Evolutionary conservation across 2,888 invertebrate genomes (phyloP).

Genomic region (Apocheima hispidaria): DNA sequence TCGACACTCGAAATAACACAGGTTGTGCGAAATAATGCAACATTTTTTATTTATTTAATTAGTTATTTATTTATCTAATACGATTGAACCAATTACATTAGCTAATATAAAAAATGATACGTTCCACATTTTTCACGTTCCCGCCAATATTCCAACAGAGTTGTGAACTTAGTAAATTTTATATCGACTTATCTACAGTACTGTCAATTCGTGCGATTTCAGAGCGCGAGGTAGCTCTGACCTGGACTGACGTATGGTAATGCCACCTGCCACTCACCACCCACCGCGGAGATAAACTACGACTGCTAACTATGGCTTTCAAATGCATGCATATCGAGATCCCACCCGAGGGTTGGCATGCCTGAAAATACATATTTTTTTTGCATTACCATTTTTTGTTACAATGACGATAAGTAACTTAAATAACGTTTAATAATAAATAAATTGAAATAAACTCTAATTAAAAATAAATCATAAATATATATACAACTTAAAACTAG

Average conservation of each 20-base stretch:
- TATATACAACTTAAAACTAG: no score
- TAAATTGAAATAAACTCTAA: no score
- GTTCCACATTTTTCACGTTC: no score
- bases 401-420: no score
- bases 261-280: slow-evolving; percentile 42
- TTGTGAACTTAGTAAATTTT: not conserved
- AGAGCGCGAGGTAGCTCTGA: not conserved
- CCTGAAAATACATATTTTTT: slow-evolving; percentile 5
- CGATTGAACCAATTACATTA: no score
- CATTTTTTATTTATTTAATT: no score
- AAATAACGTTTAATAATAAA: no score
- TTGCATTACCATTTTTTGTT: no score
- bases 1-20: no score
- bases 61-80: not conserved
- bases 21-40: no score
- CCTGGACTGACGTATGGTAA: slow-evolving; percentile 40
- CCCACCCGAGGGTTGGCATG: slow-evolving; percentile 12
- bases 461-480: no score
- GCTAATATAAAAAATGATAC: not conserved
- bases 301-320: slow-evolving; percentile 34
- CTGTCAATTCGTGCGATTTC: slow-evolving; percentile 5
- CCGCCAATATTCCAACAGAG: not conserved
- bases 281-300: slow-evolving; percentile 29
- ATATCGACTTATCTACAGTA: slow-evolving; percentile 16
- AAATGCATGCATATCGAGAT: slow-evolving; percentile 28